phyloP scores from a whole-genome alignment of 2,113 vertebrate genomes.

The Myotis brandtii region DNA sequence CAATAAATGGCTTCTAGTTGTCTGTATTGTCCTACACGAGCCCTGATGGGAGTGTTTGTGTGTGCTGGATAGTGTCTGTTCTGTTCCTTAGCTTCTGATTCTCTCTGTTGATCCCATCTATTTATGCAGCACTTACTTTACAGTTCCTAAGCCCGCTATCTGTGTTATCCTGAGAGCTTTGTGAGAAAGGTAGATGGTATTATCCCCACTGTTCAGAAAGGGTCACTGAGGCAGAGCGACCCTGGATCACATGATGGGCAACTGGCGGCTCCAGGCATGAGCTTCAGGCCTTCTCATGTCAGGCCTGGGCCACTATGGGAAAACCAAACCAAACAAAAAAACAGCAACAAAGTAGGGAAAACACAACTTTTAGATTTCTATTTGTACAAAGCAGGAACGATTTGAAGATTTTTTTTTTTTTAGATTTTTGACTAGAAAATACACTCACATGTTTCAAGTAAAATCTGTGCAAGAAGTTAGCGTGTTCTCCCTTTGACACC shows the following conservation, averaged over 20 bases:
- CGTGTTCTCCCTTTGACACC: background rate
- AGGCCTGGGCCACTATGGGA: background rate
- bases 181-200: background rate
- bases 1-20: background rate
- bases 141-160: background rate
- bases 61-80: background rate
- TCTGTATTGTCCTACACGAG: background rate
- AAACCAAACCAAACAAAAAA: background rate
- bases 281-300: background rate
- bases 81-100: background rate
- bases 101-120: background rate
- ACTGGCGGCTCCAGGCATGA: background rate
- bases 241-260: too few species aligned
- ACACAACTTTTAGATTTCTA: background rate
- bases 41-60: accelerated
- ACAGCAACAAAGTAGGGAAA: background rate
- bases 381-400: background rate
- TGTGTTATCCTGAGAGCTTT: background rate
- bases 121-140: background rate
- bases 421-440: background rate
- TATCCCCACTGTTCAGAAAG: background rate
- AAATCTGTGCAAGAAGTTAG: background rate
- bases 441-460: background rate
- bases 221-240: background rate
- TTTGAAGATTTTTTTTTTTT: background rate